These are phyloP conservation scores for Raphicerus campestris DNA, from an alignment of 2,113 vertebrate genomes.

Conservation along the genomic window DNA sequence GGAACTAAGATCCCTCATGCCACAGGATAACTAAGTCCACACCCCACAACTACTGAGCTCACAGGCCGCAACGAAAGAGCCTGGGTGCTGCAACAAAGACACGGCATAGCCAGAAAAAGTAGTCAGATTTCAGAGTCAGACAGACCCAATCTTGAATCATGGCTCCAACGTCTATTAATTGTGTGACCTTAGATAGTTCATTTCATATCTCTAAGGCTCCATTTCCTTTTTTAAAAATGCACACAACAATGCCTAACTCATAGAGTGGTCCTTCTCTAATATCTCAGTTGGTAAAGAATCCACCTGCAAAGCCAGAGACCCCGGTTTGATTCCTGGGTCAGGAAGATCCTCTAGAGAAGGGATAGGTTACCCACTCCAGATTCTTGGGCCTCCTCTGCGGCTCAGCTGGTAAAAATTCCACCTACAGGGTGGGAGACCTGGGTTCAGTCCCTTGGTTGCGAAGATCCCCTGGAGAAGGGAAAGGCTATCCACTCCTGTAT, in stretches of 20 bases:
- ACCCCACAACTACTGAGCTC: background rate
- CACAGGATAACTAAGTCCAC: background rate
- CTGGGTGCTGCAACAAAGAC: background rate
- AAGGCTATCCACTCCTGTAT: background rate
- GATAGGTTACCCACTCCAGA: background rate
- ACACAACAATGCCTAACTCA: background rate
- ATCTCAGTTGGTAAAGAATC: background rate
- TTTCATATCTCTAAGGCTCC: background rate
- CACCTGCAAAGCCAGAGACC: background rate
- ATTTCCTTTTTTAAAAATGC: background rate
- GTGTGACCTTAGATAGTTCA: background rate
- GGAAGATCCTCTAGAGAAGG: background rate
- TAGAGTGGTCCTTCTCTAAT: background rate
- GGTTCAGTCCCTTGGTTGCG: background rate
- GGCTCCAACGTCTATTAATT: background rate
- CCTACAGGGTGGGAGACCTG: background rate
- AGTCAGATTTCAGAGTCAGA: background rate
- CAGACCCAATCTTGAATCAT: background rate
- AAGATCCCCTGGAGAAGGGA: background rate
- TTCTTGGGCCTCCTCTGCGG: background rate
- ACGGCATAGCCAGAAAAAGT: accelerated
- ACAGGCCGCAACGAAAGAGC: background rate
- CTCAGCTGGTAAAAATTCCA: accelerated
- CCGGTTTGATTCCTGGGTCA: background rate
- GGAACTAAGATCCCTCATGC: background rate